Base-by-base conservation (phyloP, 2,888 invertebrate genomes). In the Troglohyphantes excavatus region DNA sequence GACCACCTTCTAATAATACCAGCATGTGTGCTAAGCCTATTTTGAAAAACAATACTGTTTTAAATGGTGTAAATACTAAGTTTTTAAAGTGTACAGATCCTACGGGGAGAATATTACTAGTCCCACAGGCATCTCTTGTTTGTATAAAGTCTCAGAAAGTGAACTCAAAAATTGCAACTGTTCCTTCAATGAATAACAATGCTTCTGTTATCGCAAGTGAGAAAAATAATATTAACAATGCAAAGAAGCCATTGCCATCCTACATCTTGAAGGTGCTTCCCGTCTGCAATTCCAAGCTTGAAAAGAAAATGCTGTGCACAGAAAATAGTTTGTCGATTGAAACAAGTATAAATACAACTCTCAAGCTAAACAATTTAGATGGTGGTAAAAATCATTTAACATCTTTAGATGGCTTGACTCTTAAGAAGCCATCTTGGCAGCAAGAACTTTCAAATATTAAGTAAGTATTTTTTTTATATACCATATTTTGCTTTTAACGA, bases 81-180 rank as follows among this genome's bases (percentile, higher is more conserved):
- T 82, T 72, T 61, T 53, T 90, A 17, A 90, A 86, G 29, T 90
- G 86, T 53, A 90, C 67, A 26, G 90, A 87, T 27, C n/a, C n/a
- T 11, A 63, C 75, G 23, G 90, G 90, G 2, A 82, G 82, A 72
- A 76, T 87, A 0, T 29, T 82, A 11, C 46, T 87, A 68, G 86
- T 90, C 46, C 86, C 90, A 17, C 85, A 81, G 70, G 53, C 85
- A 1, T 84, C 84, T 17, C 17, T 84, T 6, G n/a, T 87, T 5
- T 46, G 87, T 23, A 65, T 87, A 19, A 81, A 79, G 53, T 21
- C 78, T n/a, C 27, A 29, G 5, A 53, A 70, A 33, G 5, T 46
- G 17, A 59, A 23, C 11, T 5, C 43, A 13, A 63, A 70, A 9
- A 7, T 11, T 2, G 21, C 61, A 9, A 61, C 46, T 1, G 19